Conservation (phyloP, 2,888 invertebrate genomes). For the Erebia ligea region DNA sequence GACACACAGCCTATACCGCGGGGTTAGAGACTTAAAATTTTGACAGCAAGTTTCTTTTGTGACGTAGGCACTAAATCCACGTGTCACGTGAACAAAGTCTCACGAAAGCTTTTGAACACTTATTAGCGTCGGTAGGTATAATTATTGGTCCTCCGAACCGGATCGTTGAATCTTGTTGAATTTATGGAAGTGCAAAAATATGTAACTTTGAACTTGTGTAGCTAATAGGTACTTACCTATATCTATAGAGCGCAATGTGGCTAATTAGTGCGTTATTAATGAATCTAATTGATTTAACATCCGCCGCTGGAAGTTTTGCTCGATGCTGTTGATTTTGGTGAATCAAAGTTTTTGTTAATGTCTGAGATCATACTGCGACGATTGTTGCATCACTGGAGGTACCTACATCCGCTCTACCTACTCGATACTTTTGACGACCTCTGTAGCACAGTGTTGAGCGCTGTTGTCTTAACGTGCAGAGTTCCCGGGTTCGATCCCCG, state of each 20-base stretch:
- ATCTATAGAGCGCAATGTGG: not conserved
- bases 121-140: too few species aligned
- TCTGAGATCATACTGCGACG: constrained; percentile 15
- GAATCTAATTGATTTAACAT: constrained; percentile 40
- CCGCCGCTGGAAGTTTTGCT: constrained; percentile 27
- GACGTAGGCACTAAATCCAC: too few species aligned
- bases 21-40: too few species aligned
- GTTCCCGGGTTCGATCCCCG: too few species aligned
- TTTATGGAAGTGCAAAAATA: not conserved
- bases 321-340: constrained; percentile 10
- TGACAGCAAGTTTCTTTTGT: too few species aligned
- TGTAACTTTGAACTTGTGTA: not conserved
- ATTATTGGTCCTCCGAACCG: not conserved
- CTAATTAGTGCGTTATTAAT: constrained; percentile 39
- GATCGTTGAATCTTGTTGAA: not conserved
- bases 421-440: too few species aligned
- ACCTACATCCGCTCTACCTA: not conserved
- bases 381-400: not conserved
- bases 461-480: too few species aligned
- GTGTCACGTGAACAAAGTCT: too few species aligned
- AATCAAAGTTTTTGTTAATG: constrained; percentile 26
- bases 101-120: too few species aligned
- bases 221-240: not conserved
- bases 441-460: too few species aligned
- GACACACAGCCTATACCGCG: too few species aligned